Evolutionary conservation across 2,113 vertebrate genomes (phyloP), one percentile per base, ranked within the genome.

Genomic region (Solea solea): DNA sequence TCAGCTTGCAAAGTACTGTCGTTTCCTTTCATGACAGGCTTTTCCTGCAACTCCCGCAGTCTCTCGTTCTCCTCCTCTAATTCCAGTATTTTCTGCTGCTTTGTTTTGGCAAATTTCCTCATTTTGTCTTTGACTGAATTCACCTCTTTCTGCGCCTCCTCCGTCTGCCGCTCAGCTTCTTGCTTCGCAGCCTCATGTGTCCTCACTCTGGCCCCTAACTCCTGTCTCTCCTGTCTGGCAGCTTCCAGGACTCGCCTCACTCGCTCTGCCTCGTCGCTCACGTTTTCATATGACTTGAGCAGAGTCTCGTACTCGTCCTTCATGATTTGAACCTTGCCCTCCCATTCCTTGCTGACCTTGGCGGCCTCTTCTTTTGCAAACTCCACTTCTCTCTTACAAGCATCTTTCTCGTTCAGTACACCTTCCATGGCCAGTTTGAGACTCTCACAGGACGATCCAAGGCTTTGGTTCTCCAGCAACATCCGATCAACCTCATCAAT

Each of bases 81-180:
- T 44, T 99, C 96, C 71, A 95, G 63, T 64, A 99, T 99, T 82
- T 98, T 99, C 73, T 97, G 96, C 79, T 99, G 98, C 85, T 99
- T 99, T 10, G 95, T 94, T 87, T 98, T 99, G 42, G 94, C 96
- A 86, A 98, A 98, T 89, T 97, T 99, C 67, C 98, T 95, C 96
- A 98, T 99, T 80, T 98, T 99, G 79, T 99, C 97, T 75, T 95
- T 98, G 79, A 97, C 94, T 9, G 81, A 82, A 15, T 95, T 94
- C 51, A 98, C 94, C 75, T 98, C 96, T 45, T 94, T 94, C 51
- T 89, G 93, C 0, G 95, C 86, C 64, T 96, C 96, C 61, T 95
- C 92, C 0, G 95, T 88, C 64, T 94, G 94, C 14, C 89, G 92
- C 55, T 98, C 94, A 0, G 85, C 84, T 42, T 96, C 95, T 72